Evolutionary conservation across 2,113 vertebrate genomes (phyloP).

Genomic region (Pelodiscus sinensis): DNA sequence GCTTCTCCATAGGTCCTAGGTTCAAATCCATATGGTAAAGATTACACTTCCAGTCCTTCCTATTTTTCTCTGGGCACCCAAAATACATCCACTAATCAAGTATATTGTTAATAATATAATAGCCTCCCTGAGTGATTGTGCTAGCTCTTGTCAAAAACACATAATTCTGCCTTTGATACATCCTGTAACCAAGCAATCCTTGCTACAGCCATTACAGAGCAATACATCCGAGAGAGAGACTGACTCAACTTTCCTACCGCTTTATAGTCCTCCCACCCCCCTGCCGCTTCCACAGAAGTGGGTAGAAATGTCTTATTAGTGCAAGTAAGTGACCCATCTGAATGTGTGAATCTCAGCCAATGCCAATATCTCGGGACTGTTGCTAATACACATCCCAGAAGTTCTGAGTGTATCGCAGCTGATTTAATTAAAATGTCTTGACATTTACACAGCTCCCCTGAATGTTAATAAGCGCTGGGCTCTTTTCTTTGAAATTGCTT

Average conservation of each 20-base stretch:
- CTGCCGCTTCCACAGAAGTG: neutral
- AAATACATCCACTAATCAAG: neutral
- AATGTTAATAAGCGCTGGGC: neutral
- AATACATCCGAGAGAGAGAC: neutral
- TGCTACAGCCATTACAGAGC: neutral
- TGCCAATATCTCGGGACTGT: conserved; percentile 1
- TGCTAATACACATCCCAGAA: conserved; percentile 10
- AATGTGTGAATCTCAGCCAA: conserved; percentile 38
- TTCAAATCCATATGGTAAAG: no score
- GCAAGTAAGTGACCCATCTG: neutral
- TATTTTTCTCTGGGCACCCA: neutral
- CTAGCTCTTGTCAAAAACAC: neutral
- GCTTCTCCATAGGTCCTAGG: no score
- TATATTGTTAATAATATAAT: neutral
- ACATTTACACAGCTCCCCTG: conserved; percentile 42
- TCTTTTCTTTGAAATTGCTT: neutral
- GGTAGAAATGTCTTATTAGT: neutral
- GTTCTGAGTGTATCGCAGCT: conserved; percentile 18
- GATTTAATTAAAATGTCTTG: conserved; percentile 35
- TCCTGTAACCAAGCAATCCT: neutral
- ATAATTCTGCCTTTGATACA: neutral
- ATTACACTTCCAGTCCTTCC: neutral
- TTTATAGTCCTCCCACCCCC: neutral
- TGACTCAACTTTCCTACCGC: neutral
- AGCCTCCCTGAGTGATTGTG: rapidly evolving